Evolutionary conservation across 2,797 vertebrate species (phyloP), one percentile per base, ranked within the genome.

Genomic region (Chromobotia macracanthus): DNA sequence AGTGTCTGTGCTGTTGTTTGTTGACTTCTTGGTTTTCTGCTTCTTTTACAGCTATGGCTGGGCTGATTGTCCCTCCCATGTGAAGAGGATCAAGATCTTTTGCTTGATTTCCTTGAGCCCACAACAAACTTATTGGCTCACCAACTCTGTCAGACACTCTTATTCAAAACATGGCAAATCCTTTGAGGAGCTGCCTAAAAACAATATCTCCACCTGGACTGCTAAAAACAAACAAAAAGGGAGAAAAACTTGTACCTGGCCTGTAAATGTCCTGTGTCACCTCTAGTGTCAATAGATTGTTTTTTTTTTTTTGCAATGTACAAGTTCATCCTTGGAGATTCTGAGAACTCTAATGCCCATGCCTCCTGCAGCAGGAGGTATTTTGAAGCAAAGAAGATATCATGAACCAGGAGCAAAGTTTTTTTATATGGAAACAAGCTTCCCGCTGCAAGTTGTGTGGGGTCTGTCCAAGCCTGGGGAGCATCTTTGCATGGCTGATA

Each of bases 21-120:
- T 46, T 72, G 51, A 68, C 38, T 38, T 70, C 31, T 73, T 23
- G 19, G 21, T 51, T 75, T 15, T 64, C 8, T 64, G 1, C 1
- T 71, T 75, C 35, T 76, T 38, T 74, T 88, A 63, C 92, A 94
- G 94, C 94, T 38, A 94, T 94, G 94, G 92, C 93, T 10, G 94
- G 94, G 75, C 93, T 94, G 85, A 94, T 94, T 68, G 94, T 94
- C 16, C 94, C 94, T 44, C 94, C 94, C 66, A 94, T 94, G 94
- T 94, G 91, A 94, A 87, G 84, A 84, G 76, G 82, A 85, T 3
- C 16, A 21, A 68, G 66, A 72, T 41, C 48, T 79, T 82, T 67
- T 80, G 66, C 16, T 44, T 35, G 38, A 63, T 83, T 75, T 77
- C 72, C 76, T 16, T 50, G 71, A 82, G 66, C 64, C 75, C n/a